These are phyloP conservation scores for Ammodytes dubius DNA, from an alignment of 2,113 vertebrate species.

Conservation along the genomic window DNA sequence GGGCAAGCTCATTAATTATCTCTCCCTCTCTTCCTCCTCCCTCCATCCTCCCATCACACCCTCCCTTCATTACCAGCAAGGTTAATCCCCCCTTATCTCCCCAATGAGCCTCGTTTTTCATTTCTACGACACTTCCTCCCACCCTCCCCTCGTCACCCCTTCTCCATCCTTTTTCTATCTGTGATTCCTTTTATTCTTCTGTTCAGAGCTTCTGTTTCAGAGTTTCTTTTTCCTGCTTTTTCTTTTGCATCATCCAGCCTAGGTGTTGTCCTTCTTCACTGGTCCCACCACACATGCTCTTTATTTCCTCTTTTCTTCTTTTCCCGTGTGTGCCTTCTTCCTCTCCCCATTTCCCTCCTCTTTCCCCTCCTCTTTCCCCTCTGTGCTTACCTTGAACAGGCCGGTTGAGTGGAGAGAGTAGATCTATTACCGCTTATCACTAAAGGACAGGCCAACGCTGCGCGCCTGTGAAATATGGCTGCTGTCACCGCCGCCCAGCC, in stretches of 20 bases:
- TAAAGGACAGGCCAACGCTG: conserved; percentile 86
- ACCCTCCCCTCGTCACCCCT: conserved; percentile 45
- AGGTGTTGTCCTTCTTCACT: conserved; percentile 1
- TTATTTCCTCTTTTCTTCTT: conserved; percentile 50
- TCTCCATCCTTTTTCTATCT: conserved; percentile 17
- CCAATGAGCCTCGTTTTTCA: conserved; percentile 88
- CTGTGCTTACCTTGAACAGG: conserved; percentile 84
- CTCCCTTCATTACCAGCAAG: conserved; percentile 93
- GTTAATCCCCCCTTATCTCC: conserved; percentile 90
- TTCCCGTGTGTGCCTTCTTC: background rate
- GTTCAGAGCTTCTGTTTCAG: conserved; percentile 2
- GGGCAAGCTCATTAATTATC: conserved; percentile 93
- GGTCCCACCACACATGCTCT: conserved; percentile 68
- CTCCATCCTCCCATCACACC: conserved; percentile 77
- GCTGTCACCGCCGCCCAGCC: conserved; percentile 85
- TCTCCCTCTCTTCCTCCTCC: conserved; percentile 59
- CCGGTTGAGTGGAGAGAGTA: conserved; percentile 82
- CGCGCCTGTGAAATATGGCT: conserved; percentile 90
- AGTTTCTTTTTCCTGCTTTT: background rate
- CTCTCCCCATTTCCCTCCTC: conserved; percentile 64
- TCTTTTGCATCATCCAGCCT: conserved; percentile 1
- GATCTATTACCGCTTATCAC: conserved; percentile 98
- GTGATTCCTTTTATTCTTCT: background rate
- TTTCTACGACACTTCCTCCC: conserved; percentile 63
- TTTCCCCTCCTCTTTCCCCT: conserved; percentile 19